Percentiles rank a stretch among this genome's conserved stretches.
These are phyloP conservation scores for Hypselothyrea guttata DNA, from an alignment of 2,888 invertebrate genomes.

Conservation along the genomic window DNA sequence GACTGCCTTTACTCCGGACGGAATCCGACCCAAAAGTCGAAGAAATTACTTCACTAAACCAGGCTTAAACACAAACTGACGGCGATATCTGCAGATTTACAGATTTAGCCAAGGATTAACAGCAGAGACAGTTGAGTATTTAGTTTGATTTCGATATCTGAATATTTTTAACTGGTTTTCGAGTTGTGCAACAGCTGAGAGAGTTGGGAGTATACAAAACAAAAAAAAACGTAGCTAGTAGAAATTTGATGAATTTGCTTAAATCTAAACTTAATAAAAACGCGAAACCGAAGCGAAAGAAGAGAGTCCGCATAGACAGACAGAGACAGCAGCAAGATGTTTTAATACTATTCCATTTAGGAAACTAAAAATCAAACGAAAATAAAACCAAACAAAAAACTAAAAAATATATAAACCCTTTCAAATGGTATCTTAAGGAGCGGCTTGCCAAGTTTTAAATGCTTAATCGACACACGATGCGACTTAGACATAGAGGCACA, in stretches of 20 bases:
- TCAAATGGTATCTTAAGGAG: constrained; percentile 5
- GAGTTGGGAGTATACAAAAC: too few species aligned
- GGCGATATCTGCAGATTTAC: too few species aligned
- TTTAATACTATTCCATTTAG: constrained; percentile 71
- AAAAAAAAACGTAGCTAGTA: constrained; percentile 59
- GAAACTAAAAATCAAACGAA: constrained; percentile 26
- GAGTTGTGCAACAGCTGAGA: constrained; percentile 21
- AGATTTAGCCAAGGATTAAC: too few species aligned
- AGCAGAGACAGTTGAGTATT: neutral
- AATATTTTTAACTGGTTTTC: too few species aligned
- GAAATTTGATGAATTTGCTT: constrained; percentile 68
- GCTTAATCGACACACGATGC: constrained; percentile 70
- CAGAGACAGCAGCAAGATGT: constrained; percentile 37
- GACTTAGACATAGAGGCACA: constrained; percentile 65
- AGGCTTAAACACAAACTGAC: too few species aligned
- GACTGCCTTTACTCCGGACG: constrained; percentile 12
- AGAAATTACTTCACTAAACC: too few species aligned
- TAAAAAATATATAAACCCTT: neutral
- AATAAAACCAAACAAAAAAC: constrained; percentile 25
- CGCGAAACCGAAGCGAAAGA: too few species aligned
- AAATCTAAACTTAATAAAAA: constrained; percentile 44
- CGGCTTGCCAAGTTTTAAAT: constrained; percentile 68
- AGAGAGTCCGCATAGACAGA: constrained; percentile 28
- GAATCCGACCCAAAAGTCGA: too few species aligned
- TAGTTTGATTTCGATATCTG: neutral